Percentiles rank a stretch among this genome's conserved stretches.
phyloP scores from a whole-genome alignment of 2,797 vertebrate species.

The Sebastes matsubarae region DNA sequence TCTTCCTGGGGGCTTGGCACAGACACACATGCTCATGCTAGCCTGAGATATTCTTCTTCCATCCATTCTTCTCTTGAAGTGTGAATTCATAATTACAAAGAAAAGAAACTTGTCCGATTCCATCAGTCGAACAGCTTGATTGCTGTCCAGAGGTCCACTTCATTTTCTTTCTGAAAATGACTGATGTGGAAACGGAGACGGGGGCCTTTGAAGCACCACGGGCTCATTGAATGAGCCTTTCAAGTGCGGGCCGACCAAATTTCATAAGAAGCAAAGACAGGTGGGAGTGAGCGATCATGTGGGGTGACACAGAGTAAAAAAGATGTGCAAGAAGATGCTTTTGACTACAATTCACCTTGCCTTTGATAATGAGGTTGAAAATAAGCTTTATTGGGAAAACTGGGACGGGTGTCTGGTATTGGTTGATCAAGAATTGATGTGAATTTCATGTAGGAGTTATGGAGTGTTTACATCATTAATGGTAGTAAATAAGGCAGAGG shows the following conservation, averaged over 20 bases:
- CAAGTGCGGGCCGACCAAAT: constrained; percentile 43
- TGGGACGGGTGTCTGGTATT: constrained; percentile 8
- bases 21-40: neutral
- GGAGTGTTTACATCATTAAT: neutral
- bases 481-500: constrained; percentile 13
- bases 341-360: constrained; percentile 23
- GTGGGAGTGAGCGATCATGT: neutral
- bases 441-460: constrained; percentile 24
- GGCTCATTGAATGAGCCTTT: constrained; percentile 39
- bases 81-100: constrained; percentile 37
- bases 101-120: constrained; percentile 35
- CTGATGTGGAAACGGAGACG: constrained; percentile 30
- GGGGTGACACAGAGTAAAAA: constrained; percentile 8
- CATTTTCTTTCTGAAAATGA: constrained; percentile 38
- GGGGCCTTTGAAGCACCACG: constrained; percentile 41
- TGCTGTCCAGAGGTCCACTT: constrained; percentile 47
- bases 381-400: constrained; percentile 26
- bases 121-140: constrained; percentile 45
- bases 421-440: constrained; percentile 26
- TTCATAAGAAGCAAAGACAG: constrained; percentile 17
- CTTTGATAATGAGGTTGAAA: constrained; percentile 45
- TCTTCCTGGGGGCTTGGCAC: neutral
- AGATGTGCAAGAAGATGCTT: constrained; percentile 12
- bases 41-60: neutral
- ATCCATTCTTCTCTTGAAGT: constrained; percentile 10